Percentiles rank a stretch among this genome's conserved stretches.
Conservation (phyloP, 1,140 invertebrate species). For the Palaemon carinicauda region DNA sequence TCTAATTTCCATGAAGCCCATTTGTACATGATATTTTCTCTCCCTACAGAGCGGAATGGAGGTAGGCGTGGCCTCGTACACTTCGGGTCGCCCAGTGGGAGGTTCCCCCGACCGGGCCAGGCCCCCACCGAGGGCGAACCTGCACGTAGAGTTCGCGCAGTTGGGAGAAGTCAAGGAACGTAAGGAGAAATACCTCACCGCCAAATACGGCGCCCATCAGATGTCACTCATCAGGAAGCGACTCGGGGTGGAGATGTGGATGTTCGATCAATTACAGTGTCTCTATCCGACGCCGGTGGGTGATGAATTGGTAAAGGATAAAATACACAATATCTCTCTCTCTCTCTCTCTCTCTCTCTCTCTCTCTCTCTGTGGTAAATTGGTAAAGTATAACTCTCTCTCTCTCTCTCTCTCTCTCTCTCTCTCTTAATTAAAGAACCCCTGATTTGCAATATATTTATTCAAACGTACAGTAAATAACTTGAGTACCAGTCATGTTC, state of each 20-base stretch:
- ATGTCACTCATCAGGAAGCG: constrained; percentile 95
- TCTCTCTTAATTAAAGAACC: too few relatives aligned
- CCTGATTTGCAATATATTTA: too few relatives aligned
- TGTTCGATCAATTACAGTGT: constrained; percentile 84
- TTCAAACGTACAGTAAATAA: too few relatives aligned
- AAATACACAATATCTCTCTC: background rate
- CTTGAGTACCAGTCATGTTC: too few relatives aligned
- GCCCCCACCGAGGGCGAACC: constrained; percentile 26
- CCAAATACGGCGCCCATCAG: constrained; percentile 95
- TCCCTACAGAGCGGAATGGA: constrained; percentile 55
- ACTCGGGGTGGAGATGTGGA: constrained; percentile 95
- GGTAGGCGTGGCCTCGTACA: constrained; percentile 55
- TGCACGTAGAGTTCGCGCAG: constrained; percentile 58
- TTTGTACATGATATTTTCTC: too few relatives aligned
- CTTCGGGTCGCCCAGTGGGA: constrained; percentile 30
- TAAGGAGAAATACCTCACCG: constrained; percentile 90
- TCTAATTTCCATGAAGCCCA: too few relatives aligned
- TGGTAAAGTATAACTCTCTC: too few relatives aligned
- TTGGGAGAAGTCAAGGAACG: constrained; percentile 58
- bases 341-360: background rate
- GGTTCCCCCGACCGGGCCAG: constrained; percentile 51
- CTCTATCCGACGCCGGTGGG: constrained; percentile 54
- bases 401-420: background rate
- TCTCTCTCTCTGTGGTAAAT: too few relatives aligned
- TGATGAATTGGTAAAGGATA: too few relatives aligned